Percentiles rank a stretch among this genome's conserved stretches.
Evolutionary conservation across 2,113 vertebrate genomes (phyloP).

Genomic region (Erpornis zantholeuca): DNA sequence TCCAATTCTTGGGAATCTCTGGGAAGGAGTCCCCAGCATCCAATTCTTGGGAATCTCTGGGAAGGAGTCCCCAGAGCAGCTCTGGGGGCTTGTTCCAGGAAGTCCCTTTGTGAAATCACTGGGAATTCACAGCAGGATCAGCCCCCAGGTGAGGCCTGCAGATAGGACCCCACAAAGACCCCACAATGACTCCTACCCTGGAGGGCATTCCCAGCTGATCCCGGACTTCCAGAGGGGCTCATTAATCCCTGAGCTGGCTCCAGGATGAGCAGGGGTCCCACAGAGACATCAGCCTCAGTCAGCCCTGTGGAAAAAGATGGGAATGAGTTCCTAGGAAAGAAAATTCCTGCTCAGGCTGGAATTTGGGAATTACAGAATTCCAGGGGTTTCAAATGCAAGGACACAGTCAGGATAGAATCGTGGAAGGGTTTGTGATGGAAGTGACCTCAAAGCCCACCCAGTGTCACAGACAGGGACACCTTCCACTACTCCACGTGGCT

Average conservation of each 20-base stretch:
- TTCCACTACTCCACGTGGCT: not conserved
- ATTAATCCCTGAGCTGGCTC: not conserved
- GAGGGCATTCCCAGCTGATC: not conserved
- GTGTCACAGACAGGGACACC: not conserved
- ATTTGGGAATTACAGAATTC: not conserved
- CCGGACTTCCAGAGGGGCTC: not conserved
- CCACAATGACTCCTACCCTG: not conserved
- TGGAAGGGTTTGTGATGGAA: not conserved
- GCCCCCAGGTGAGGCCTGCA: fast-evolving
- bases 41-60: not conserved
- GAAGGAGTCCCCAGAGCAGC: not conserved
- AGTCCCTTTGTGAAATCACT: not conserved
- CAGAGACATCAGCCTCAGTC: fast-evolving
- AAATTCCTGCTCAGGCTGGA: not conserved
- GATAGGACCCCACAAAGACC: not conserved
- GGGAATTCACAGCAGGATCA: not conserved
- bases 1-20: not conserved
- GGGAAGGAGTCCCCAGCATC: not conserved
- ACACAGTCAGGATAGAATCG: fast-evolving
- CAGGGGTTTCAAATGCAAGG: not conserved
- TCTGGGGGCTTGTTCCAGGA: not conserved
- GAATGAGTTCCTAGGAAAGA: not conserved
- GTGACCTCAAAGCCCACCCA: not conserved
- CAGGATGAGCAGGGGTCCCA: not conserved
- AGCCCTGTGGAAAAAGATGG: not conserved